A percentile compares a stretch with the other conserved stretches of the same genome.
These are phyloP conservation scores for Lepisosteus oculatus DNA, from an alignment of 2,113 vertebrate species.

Conservation along the genomic window DNA sequence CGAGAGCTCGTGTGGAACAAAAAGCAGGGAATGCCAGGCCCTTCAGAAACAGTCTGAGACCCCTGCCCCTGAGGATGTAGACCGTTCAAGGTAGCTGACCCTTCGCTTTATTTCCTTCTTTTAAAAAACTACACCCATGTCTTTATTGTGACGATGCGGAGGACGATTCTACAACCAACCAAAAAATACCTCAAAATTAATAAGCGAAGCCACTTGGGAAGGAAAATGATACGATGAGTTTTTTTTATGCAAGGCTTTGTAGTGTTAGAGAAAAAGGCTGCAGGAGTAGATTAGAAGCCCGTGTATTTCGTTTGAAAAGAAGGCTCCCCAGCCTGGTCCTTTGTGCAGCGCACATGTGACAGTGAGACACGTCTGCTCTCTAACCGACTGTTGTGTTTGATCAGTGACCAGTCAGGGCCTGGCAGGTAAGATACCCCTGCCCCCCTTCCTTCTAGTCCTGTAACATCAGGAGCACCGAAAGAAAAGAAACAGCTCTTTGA, in stretches of 20 bases:
- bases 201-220: too few species aligned
- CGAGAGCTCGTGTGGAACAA: too few species aligned
- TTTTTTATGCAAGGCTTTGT: background rate
- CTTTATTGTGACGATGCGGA: too few species aligned
- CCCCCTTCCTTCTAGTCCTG: slow-evolving; percentile 50
- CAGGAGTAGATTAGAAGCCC: background rate
- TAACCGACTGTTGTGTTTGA: slow-evolving; percentile 74
- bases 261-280: slow-evolving; percentile 2
- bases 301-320: slow-evolving; percentile 2
- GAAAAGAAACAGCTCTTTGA: slow-evolving; percentile 67
- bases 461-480: slow-evolving; percentile 62
- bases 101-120: background rate
- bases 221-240: too few species aligned
- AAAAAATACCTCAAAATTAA: too few species aligned
- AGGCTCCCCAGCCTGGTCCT: slow-evolving; percentile 28
- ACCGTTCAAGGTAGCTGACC: too few species aligned
- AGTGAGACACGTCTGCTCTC: slow-evolving; percentile 57
- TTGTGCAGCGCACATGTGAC: slow-evolving; percentile 47
- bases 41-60: too few species aligned
- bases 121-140: background rate
- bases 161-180: too few species aligned
- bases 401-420: slow-evolving; percentile 80
- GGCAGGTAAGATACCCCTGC: slow-evolving; percentile 51
- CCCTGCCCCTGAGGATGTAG: too few species aligned
- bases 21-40: too few species aligned